These are phyloP conservation scores for Scolopax rusticola DNA, from an alignment of 2,797 vertebrate genomes.

Conservation along the genomic window DNA sequence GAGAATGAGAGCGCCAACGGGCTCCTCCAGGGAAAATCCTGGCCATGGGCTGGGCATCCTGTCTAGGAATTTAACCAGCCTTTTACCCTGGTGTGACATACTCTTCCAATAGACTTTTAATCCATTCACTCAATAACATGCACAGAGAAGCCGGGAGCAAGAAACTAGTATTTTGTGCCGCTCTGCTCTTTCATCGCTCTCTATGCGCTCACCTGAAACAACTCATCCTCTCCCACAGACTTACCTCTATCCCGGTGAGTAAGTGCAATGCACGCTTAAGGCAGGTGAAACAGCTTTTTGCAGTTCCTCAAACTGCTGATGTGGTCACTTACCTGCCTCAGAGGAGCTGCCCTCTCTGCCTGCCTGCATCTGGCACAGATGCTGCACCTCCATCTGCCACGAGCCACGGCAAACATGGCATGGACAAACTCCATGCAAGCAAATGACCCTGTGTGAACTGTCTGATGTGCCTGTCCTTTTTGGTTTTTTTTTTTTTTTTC, in stretches of 20 bases:
- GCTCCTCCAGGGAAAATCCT: neutral
- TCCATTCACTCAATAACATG: neutral
- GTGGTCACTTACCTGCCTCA: neutral
- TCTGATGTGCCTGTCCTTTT: neutral
- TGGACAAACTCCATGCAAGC: rapidly evolving
- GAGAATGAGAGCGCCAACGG: neutral
- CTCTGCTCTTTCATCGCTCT: neutral
- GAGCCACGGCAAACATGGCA: neutral
- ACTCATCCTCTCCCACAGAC: neutral
- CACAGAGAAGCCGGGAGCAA: neutral
- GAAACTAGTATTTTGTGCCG: neutral
- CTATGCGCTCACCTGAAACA: neutral
- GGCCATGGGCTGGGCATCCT: neutral
- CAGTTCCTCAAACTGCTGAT: neutral
- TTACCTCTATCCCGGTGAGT: neutral
- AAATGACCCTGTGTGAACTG: neutral
- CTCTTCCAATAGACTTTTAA: neutral
- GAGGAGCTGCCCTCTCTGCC: neutral
- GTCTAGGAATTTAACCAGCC: neutral
- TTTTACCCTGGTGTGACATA: neutral
- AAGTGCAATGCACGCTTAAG: neutral
- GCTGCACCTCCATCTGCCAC: neutral
- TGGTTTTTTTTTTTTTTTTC: neutral
- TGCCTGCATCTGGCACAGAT: rapidly evolving
- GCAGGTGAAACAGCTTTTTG: neutral